Percentiles rank a stretch among this genome's conserved stretches.
Conservation (phyloP, 2,113 vertebrate species). For the Leucopsar rothschildi region DNA sequence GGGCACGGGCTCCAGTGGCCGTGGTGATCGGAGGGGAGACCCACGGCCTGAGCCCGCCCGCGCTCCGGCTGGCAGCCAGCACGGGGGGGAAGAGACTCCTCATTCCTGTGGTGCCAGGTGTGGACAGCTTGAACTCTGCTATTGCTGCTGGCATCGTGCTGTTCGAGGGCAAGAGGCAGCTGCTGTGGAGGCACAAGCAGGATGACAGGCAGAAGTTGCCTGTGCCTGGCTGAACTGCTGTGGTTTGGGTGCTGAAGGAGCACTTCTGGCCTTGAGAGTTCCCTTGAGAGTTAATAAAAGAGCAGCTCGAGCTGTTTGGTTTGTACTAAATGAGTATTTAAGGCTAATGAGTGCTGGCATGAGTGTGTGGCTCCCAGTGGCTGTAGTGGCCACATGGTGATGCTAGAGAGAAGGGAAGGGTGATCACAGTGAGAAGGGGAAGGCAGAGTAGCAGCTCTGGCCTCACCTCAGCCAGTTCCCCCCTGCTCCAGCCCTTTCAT, state of each 20-base stretch:
- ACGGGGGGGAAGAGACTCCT: conserved; percentile 77
- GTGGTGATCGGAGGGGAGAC: conserved; percentile 90
- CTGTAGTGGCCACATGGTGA: background rate
- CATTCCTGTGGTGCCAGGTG: conserved; percentile 78
- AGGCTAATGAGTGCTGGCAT: background rate
- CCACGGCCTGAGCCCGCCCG: conserved; percentile 79
- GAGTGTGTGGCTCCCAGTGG: rapidly evolving
- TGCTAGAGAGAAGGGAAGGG: conserved; percentile 20
- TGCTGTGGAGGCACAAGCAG: background rate
- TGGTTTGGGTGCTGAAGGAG: background rate
- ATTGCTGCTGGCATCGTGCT: conserved; percentile 88
- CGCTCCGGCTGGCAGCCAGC: conserved; percentile 75
- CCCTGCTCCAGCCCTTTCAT: background rate
- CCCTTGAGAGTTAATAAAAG: background rate
- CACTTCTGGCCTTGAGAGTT: background rate
- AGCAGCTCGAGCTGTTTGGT: background rate
- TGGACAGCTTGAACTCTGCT: conserved; percentile 90
- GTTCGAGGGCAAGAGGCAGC: conserved; percentile 89
- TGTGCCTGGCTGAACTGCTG: background rate
- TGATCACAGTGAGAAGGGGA: background rate
- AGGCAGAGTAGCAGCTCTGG: rapidly evolving
- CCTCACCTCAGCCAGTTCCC: background rate
- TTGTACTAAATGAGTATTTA: background rate
- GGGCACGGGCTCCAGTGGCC: conserved; percentile 77
- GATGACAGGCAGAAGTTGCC: background rate